These are phyloP conservation scores for Biston betularia DNA, from an alignment of 2,888 invertebrate species.

Conservation along the genomic window DNA sequence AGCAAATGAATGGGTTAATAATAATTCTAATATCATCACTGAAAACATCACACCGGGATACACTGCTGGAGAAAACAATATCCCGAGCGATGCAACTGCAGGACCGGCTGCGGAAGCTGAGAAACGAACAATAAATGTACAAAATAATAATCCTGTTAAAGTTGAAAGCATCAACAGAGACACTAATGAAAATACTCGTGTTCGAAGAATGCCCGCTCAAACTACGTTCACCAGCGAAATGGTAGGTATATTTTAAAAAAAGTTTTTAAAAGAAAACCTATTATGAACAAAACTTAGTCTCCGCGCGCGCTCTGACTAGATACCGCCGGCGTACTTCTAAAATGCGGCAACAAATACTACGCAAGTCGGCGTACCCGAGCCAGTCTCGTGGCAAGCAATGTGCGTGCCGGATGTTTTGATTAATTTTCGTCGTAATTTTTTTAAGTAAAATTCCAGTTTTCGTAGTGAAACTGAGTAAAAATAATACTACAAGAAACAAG, in stretches of 20 bases:
- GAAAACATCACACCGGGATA: slow-evolving; percentile 31
- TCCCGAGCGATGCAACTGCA: slow-evolving; percentile 11
- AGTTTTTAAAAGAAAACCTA: not conserved
- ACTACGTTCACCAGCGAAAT: slow-evolving; percentile 63
- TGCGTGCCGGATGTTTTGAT: too few species aligned
- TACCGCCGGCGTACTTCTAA: too few species aligned
- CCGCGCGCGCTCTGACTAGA: too few species aligned
- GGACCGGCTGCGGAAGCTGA: slow-evolving; percentile 20
- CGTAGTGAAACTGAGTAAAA: too few species aligned
- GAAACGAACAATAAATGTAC: slow-evolving; percentile 20
- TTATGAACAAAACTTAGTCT: too few species aligned
- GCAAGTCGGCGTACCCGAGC: too few species aligned
- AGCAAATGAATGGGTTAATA: slow-evolving; percentile 41
- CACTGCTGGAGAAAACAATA: slow-evolving; percentile 28
- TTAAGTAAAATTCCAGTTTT: too few species aligned
- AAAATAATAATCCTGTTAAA: slow-evolving; percentile 35
- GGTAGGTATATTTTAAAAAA: slow-evolving; percentile 47
- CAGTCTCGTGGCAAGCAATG: too few species aligned
- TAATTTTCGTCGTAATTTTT: too few species aligned
- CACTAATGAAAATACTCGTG: slow-evolving; percentile 48
- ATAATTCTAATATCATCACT: slow-evolving; percentile 31
- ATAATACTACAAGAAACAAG: too few species aligned
- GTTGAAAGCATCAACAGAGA: slow-evolving; percentile 34
- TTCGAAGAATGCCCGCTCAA: slow-evolving; percentile 69
- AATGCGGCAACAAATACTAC: too few species aligned